A percentile compares a stretch with the other conserved stretches of the same genome.
Conservation (phyloP, 2,888 invertebrate species). For the Drosophila ochracea region DNA sequence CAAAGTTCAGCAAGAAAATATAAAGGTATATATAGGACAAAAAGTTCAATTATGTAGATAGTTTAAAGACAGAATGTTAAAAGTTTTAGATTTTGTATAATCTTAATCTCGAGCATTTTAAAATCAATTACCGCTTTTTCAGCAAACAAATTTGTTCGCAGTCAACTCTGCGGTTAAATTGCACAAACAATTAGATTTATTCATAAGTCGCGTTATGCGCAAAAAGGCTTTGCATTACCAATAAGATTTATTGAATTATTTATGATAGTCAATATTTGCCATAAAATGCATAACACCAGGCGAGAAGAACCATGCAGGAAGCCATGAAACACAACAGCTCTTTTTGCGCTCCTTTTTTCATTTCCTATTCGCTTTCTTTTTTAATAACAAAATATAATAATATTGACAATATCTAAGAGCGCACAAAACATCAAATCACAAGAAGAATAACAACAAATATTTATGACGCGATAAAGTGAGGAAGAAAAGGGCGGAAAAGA, state of each 20-base stretch:
- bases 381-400: conserved; percentile 54
- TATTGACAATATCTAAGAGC: conserved; percentile 67
- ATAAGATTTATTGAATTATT: conserved; percentile 66
- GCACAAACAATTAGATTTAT: conserved; percentile 58
- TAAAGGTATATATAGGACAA: background rate
- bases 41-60: background rate
- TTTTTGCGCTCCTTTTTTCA: background rate
- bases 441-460: conserved; percentile 61
- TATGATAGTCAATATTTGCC: conserved; percentile 69
- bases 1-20: background rate
- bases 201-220: conserved; percentile 36
- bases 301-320: conserved; percentile 12
- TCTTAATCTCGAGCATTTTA: background rate
- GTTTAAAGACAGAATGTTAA: background rate
- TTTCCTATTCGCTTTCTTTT: conserved; percentile 4
- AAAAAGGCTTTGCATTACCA: conserved; percentile 45
- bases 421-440: conserved; percentile 63
- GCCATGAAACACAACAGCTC: conserved; percentile 9
- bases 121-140: background rate
- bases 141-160: background rate
- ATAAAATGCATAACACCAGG: conserved; percentile 42
- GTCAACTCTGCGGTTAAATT: background rate
- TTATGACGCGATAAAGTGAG: conserved; percentile 61
- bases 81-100: background rate
- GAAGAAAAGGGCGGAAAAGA: conserved; percentile 28